A percentile compares a stretch with the other conserved stretches of the same genome.
Conservation (phyloP, 2,888 invertebrate genomes). For the Sinhomidia bicolor region DNA sequence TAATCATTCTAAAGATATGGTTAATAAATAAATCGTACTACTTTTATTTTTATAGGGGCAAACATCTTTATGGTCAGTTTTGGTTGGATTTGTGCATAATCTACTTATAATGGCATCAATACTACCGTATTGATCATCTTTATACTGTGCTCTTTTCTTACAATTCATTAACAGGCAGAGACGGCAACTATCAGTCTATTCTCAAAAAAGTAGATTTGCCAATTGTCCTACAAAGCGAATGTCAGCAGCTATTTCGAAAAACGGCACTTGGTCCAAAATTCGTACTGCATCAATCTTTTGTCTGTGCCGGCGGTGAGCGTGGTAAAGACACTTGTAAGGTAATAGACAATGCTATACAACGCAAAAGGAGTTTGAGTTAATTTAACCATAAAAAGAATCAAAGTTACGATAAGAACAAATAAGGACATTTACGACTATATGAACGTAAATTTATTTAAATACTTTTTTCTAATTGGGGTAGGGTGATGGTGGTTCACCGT, state of each 20-base stretch:
- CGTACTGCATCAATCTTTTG: conserved; percentile 86
- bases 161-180: conserved; percentile 63
- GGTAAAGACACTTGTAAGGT: conserved; percentile 89
- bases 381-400: no score
- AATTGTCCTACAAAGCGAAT: conserved; percentile 85
- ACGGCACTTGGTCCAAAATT: conserved; percentile 88
- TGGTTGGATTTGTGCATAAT: no score
- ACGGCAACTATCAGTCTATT: conserved; percentile 83
- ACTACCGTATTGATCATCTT: no score
- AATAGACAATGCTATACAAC: conserved; percentile 62
- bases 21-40: no score
- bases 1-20: no score
- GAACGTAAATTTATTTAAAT: no score
- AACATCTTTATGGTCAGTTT: conserved; percentile 84
- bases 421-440: no score
- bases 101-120: no score
- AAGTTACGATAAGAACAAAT: no score
- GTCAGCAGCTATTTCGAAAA: conserved; percentile 85
- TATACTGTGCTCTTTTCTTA: conserved; percentile 85
- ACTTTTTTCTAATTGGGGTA: conserved; percentile 80
- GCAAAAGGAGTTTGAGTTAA: no score
- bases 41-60: no score
- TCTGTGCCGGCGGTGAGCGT: conserved; percentile 90
- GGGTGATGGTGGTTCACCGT: conserved; percentile 91
- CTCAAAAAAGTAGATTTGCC: conserved; percentile 90